Percentiles rank a stretch among this genome's conserved stretches.
Evolutionary conservation across 2,797 vertebrate species (phyloP).

Genomic region (Propithecus deckenii): DNA sequence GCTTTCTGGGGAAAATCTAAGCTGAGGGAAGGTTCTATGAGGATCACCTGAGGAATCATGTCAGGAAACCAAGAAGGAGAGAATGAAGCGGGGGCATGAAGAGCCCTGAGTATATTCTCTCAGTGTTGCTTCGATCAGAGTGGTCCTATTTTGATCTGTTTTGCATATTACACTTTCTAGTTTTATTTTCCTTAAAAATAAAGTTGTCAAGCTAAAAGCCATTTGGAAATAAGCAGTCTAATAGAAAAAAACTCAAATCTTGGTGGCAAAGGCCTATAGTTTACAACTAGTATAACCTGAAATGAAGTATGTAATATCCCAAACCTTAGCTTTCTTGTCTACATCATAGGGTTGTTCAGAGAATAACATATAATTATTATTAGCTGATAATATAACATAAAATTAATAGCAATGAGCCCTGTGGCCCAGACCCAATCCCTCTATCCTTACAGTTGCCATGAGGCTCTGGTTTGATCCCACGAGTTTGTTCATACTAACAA

Average conservation of each 20-base stretch:
- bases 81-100: accelerated
- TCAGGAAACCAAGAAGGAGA: background rate
- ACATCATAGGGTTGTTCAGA: background rate
- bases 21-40: background rate
- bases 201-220: background rate
- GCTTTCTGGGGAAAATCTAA: background rate
- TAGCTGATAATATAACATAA: background rate
- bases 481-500: background rate
- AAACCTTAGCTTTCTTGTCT: background rate
- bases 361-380: background rate
- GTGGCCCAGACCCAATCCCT: background rate
- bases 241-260: background rate
- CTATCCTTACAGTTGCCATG: background rate
- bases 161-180: background rate
- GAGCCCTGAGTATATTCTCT: background rate
- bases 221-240: background rate
- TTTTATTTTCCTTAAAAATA: background rate
- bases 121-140: background rate
- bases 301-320: background rate
- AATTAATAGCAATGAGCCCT: background rate
- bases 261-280: background rate
- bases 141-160: background rate
- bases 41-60: background rate
- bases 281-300: background rate
- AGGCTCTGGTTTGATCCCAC: background rate